phyloP scores from a whole-genome alignment of 2,113 vertebrate genomes.

The Columba livia region DNA sequence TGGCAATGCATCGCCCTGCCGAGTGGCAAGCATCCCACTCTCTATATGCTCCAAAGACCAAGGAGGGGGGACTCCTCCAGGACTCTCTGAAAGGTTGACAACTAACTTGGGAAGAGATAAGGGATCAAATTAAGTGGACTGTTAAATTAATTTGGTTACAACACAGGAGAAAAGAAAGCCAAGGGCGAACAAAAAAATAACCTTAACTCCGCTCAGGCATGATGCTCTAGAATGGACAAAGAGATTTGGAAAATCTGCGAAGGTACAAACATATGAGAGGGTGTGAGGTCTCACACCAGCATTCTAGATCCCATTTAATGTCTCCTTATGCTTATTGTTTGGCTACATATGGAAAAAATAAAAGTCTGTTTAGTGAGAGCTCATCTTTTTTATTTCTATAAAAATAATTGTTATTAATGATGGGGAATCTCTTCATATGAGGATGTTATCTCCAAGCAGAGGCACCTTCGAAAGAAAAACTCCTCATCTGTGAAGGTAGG shows the following conservation, averaged over 20 bases:
- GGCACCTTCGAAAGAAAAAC: not conserved
- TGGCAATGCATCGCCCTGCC: not conserved
- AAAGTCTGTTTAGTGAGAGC: not conserved
- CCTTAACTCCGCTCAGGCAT: not conserved
- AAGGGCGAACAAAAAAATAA: not conserved
- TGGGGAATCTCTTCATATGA: not conserved
- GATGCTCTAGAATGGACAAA: not conserved
- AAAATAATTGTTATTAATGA: not conserved
- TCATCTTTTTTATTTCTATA: not conserved
- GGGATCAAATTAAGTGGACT: not conserved
- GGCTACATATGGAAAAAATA: not conserved
- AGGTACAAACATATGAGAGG: not conserved
- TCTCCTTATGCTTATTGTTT: not conserved
- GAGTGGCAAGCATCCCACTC: not conserved
- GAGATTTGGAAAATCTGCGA: not conserved
- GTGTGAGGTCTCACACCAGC: not conserved
- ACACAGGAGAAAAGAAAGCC: not conserved
- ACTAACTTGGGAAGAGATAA: not conserved
- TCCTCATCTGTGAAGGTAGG: not conserved
- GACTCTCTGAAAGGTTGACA: not conserved
- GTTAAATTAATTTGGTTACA: not conserved
- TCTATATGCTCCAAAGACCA: not conserved
- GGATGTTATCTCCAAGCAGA: not conserved
- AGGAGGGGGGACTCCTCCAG: not conserved
- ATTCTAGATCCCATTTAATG: not conserved